Base-by-base conservation (phyloP, 2,113 vertebrate genomes). In the Himantopus leucocephalus region DNA sequence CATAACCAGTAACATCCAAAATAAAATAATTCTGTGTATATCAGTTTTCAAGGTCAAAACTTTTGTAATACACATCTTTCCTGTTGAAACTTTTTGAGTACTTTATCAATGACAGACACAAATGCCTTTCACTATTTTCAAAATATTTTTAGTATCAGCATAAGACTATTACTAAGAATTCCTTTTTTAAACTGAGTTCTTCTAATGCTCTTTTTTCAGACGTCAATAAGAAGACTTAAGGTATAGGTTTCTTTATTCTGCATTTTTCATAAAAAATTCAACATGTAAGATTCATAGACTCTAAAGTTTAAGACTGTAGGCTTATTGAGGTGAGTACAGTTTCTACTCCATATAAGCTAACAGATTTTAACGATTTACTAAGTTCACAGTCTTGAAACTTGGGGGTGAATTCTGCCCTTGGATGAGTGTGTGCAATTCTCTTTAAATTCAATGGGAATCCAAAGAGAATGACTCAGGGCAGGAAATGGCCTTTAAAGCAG, bases 401-500 rank as follows among this genome's bases (percentile, higher is more conserved):
- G 5, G 5, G 55, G 17, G 19, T 76, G 48, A 64, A 79, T 80
- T 91, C 88, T 92, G 75, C 64, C 56, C 73, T 94, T 60, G 50
- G 63, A 91, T 67, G 26, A 92, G 27, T 22, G 20, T n/a, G 53
- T 67, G 74, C 64, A 84, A 63, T 95, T 87, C 70, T 72, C 27
- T 75, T 70, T 81, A 37, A 91, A 85, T 93, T 85, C 73, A 85
- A 10, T 74, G 47, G 47, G 24, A 90, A 71, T 41, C 47, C 48
- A 47, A 52, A 6, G 5, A 45, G 48, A 74, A 88, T 81, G 74
- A 87, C 56, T 82, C 30, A 67, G 41, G 73, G 74, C 73, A 88
- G 82, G 75, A 96, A 94, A 91, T 41, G 58, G 71, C 78, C 74
- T 92, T 94, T 90, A 90, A 88, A 93, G 89, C 22, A n/a, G 18